Evolutionary conservation across 2,888 invertebrate species (phyloP).

Genomic region (Eubasilissa splendida): DNA sequence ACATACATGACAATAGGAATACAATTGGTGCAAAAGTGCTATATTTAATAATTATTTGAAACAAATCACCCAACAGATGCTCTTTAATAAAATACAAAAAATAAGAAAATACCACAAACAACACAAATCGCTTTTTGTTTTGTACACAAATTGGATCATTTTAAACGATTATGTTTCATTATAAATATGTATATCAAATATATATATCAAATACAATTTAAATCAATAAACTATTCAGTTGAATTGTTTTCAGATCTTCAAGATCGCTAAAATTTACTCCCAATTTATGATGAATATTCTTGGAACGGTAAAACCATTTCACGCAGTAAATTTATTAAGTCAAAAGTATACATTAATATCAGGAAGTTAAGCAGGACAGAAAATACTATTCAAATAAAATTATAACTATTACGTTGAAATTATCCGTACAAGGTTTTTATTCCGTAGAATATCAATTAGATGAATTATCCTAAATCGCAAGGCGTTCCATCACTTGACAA

Average conservation of each 20-base stretch:
- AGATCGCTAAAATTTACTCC: background rate
- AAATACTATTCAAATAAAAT: background rate
- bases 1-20: conserved; percentile 34
- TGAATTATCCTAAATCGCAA: conserved; percentile 24
- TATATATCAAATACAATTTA: too few species aligned
- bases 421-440: background rate
- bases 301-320: conserved; percentile 1
- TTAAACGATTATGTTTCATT: too few species aligned
- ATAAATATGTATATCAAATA: too few species aligned
- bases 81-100: conserved; percentile 28
- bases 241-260: conserved; percentile 3
- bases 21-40: conserved; percentile 41
- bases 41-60: conserved; percentile 31
- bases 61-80: conserved; percentile 39
- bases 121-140: background rate
- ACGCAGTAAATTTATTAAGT: background rate
- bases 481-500: conserved; percentile 31
- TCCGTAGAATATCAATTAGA: conserved; percentile 1
- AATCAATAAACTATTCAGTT: too few species aligned
- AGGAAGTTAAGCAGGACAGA: too few species aligned
- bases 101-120: conserved; percentile 3
- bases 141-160: too few species aligned
- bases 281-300: background rate
- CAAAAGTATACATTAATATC: background rate
- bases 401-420: background rate